Conservation (phyloP, 2,888 invertebrate genomes). For the Conistra vaccinii region DNA sequence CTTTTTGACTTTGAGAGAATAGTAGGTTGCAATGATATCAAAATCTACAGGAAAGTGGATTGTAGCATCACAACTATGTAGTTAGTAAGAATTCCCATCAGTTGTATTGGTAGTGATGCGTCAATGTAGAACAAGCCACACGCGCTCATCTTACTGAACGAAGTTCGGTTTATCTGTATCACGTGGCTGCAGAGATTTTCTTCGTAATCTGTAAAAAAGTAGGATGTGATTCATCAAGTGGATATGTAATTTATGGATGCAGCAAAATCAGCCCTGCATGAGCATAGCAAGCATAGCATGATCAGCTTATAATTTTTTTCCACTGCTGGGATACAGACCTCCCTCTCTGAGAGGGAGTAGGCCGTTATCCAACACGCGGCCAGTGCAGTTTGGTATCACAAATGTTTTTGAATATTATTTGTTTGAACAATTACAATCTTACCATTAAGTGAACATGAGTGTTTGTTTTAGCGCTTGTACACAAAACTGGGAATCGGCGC, state of each 20-base stretch:
- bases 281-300: neutral
- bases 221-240: neutral
- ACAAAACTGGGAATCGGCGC: no score
- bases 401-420: neutral
- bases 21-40: neutral
- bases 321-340: neutral
- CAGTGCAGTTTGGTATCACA: neutral
- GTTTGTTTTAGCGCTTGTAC: no score
- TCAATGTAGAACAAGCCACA: constrained; percentile 47
- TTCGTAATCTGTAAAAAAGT: constrained; percentile 33
- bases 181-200: constrained; percentile 31
- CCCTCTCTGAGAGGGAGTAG: neutral
- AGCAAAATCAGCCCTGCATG: neutral
- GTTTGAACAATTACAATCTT: no score
- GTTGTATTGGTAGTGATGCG: constrained; percentile 25
- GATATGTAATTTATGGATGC: neutral
- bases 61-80: constrained; percentile 45
- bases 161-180: constrained; percentile 23
- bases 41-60: constrained; percentile 34
- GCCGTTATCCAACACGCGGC: neutral
- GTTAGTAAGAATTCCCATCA: constrained; percentile 40
- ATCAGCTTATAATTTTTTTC: neutral
- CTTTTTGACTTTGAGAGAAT: no score
- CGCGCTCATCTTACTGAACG: constrained; percentile 49
- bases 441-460: no score